These are phyloP conservation scores for Theropithecus gelada DNA, from an alignment of 2,113 vertebrate genomes.

Conservation along the genomic window DNA sequence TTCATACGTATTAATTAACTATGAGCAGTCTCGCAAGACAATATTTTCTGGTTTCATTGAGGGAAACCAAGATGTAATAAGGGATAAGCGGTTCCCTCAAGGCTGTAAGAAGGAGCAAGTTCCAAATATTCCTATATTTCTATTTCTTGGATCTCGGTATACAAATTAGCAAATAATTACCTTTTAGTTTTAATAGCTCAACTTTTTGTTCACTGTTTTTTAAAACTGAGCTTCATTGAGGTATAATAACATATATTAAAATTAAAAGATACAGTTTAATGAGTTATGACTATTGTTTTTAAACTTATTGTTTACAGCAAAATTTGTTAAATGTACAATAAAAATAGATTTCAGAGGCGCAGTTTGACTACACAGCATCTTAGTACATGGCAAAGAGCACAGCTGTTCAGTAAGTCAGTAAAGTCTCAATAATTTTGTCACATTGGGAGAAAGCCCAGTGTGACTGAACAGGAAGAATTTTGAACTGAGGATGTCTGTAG, in stretches of 20 bases:
- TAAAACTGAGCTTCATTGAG: not conserved
- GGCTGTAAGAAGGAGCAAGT: not conserved
- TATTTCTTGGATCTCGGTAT: not conserved
- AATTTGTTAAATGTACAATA: not conserved
- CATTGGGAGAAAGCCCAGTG: not conserved
- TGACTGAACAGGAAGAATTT: not conserved
- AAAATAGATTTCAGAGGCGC: not conserved
- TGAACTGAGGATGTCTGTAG: not conserved
- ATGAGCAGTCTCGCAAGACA: not conserved
- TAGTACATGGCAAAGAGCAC: not conserved
- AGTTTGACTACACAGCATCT: not conserved
- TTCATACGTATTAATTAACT: not conserved
- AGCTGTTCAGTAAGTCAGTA: not conserved
- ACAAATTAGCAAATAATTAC: not conserved
- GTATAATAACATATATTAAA: not conserved
- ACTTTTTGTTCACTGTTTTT: not conserved
- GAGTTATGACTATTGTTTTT: not conserved
- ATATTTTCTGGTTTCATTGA: not conserved
- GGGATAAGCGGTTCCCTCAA: not conserved
- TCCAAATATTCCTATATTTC: not conserved
- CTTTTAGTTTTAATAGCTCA: not conserved
- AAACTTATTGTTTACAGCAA: not conserved
- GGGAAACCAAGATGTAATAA: not conserved
- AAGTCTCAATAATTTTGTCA: not conserved
- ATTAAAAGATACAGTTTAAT: not conserved